Percentiles rank a stretch among this genome's conserved stretches.
These are phyloP conservation scores for Hydra vulgaris DNA, from an alignment of 30 jellyfish, hydroid and myxozoan genomes.

Conservation along the genomic window DNA sequence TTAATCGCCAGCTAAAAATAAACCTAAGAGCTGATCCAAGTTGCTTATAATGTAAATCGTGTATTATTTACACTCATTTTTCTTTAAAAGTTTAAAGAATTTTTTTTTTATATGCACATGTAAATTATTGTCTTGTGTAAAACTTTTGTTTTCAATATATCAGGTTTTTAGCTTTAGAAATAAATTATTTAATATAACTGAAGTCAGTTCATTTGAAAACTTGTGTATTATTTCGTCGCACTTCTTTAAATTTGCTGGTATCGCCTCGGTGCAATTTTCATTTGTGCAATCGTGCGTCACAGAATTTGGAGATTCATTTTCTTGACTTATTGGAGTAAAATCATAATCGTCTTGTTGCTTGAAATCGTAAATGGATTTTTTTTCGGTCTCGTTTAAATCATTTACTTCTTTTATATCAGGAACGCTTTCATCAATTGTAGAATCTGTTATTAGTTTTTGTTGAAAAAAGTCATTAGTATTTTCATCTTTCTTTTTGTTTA, in stretches of 20 bases:
- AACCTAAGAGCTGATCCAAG: too few species aligned
- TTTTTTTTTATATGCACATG: neutral
- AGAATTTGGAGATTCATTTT: neutral
- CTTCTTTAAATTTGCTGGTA: neutral
- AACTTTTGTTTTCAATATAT: neutral
- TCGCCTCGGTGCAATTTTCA: neutral
- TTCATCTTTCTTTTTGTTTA: neutral
- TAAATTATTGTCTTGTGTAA: neutral
- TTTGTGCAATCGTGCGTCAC: neutral
- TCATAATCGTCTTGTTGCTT: neutral
- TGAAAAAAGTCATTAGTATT: too few species aligned
- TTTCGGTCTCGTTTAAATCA: neutral
- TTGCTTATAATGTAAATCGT: too few species aligned
- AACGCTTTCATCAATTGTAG: too few species aligned
- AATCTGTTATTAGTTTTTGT: too few species aligned
- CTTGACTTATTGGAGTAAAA: too few species aligned
- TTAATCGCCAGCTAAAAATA: too few species aligned
- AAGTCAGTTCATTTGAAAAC: neutral
- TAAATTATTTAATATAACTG: neutral
- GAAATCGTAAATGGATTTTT: neutral
- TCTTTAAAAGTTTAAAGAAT: too few species aligned
- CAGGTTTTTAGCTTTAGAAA: neutral
- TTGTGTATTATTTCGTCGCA: neutral
- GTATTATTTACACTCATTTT: too few species aligned
- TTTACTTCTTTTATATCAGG: too few species aligned